Base-by-base conservation (phyloP, 2,113 vertebrate species). In the Cyanoderma ruficeps region DNA sequence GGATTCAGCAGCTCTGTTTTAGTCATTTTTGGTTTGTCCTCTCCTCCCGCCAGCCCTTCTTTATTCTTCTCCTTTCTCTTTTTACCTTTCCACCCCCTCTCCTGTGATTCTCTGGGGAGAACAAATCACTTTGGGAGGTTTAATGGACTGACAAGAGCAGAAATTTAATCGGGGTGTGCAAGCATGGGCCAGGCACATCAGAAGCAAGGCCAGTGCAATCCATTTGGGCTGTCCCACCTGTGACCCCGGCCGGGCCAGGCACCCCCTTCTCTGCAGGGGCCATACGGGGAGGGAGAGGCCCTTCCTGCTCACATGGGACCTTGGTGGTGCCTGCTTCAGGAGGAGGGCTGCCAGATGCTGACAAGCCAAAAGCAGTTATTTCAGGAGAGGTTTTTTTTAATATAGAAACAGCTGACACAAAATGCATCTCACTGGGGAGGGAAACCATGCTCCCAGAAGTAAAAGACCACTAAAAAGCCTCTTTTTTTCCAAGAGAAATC, bases 1-100 rank as follows among this genome's bases (percentile, higher is more conserved):
- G 67, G 93, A 94, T 93, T 91, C 91, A 88, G 79, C 79, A 94
- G 95, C 75, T 96, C 98, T 96, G 96, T 94, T 97, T 96, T 94
- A 92, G 44, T 81, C 95, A 85, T 95, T 96, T 95, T 84, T 87
- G 70, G 57, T 88, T 93, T 47, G 42, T 37, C n/a, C 83, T 81
- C 86, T 71, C 33, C 63, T 82, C n/a, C 41, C 3, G 1, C 59
- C 89, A 93, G 64, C 81, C 87, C 60, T 86, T 95, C 71, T 79
- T 89, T 67, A 64, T 81, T 83, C 78, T 89, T 37, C 21, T 65
- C n/a, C 60, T 63, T 53, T 37, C 82, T 93, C 76, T 85, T 81
- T 96, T 97, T 97, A 97, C 97, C 96, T 97, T 97, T 93, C 69
- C 74, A 72, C 74, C 59, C 79, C 87, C 89, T 94, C 93, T 86